These are phyloP conservation scores for Pardalotus punctatus DNA, from an alignment of 2,113 vertebrate genomes.

Conservation along the genomic window DNA sequence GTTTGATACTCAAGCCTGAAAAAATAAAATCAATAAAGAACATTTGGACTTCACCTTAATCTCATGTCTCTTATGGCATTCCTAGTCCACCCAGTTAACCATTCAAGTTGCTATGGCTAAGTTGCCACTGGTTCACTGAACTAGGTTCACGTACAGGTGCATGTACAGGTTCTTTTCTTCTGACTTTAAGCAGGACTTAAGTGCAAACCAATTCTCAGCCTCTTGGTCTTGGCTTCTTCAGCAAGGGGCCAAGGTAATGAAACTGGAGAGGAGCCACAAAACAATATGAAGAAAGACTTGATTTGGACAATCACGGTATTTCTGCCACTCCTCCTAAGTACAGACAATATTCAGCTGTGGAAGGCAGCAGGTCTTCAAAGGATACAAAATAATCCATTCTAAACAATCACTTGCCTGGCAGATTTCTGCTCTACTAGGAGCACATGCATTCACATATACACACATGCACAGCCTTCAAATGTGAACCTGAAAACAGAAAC, in stretches of 20 bases:
- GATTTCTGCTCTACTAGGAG: not conserved
- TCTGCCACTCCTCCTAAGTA: not conserved
- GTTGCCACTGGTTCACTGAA: not conserved
- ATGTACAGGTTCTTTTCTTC: not conserved
- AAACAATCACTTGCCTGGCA: not conserved
- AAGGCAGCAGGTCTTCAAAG: not conserved
- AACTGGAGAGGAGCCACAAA: not conserved
- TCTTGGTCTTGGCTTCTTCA: not conserved
- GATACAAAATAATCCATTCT: not conserved
- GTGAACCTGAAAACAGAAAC: not conserved
- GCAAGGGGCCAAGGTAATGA: accelerated
- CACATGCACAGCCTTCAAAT: not conserved
- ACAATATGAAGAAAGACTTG: not conserved
- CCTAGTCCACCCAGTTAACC: not conserved
- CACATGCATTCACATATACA: not conserved
- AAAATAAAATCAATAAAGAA: not conserved
- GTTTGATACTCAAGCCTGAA: not conserved
- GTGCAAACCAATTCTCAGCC: not conserved
- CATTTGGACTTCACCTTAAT: not conserved
- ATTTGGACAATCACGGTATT: not conserved
- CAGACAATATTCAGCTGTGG: not conserved
- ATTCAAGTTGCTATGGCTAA: not conserved
- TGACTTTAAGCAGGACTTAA: not conserved
- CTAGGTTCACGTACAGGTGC: not conserved
- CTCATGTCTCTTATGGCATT: not conserved